Evolutionary conservation across 2,888 invertebrate genomes (phyloP).

Genomic region (Lagria hirta): DNA sequence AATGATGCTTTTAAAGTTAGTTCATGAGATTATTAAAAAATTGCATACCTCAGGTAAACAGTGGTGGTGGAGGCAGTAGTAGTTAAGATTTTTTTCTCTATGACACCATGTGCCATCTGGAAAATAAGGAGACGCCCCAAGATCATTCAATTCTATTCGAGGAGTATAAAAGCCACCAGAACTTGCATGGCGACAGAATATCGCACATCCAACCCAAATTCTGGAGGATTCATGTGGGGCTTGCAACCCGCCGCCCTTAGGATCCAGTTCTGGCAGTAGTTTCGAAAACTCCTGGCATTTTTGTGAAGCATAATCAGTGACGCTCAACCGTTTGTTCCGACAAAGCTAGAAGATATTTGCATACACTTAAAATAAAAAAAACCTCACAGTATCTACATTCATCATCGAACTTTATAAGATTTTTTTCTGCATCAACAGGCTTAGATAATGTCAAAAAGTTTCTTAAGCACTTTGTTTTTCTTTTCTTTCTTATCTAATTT

Average conservation of each 20-base stretch:
- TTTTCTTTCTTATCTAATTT: too few species aligned
- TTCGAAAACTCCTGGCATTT: conserved; percentile 67
- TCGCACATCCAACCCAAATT: conserved; percentile 78
- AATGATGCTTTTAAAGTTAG: conserved; percentile 28
- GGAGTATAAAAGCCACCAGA: conserved; percentile 74
- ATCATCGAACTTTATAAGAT: too few species aligned
- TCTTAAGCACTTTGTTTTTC: too few species aligned
- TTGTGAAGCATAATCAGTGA: conserved; percentile 62
- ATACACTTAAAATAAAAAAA: too few species aligned
- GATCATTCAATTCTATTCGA: conserved; percentile 72
- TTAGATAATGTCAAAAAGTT: too few species aligned
- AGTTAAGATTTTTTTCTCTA: conserved; percentile 63
- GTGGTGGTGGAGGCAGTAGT: conserved; percentile 73
- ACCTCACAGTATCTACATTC: too few species aligned
- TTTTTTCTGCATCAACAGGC: too few species aligned
- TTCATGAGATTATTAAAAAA: too few species aligned
- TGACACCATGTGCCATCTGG: conserved; percentile 84
- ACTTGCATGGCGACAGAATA: conserved; percentile 70
- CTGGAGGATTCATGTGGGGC: conserved; percentile 67
- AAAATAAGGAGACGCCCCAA: conserved; percentile 71
- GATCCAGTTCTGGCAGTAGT: conserved; percentile 63
- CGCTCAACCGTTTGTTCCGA: conserved; percentile 57
- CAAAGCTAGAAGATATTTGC: conserved; percentile 49
- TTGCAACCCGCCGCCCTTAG: conserved; percentile 69
- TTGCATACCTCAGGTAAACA: conserved; percentile 75